Evolutionary conservation across 2,797 vertebrate species (phyloP).

Genomic region (Coluber constrictor): DNA sequence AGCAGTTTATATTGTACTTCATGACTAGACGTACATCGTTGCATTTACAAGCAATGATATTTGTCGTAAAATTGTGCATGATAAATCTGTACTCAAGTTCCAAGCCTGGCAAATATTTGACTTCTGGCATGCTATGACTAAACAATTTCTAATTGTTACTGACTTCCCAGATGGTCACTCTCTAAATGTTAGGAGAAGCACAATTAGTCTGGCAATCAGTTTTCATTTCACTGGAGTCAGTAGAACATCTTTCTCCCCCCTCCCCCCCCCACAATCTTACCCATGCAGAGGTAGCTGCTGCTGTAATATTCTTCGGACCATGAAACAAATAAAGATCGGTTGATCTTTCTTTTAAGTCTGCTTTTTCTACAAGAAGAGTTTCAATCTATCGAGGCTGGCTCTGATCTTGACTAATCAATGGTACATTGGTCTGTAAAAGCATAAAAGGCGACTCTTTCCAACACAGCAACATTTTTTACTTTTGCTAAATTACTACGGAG

Average conservation of each 20-base stretch:
- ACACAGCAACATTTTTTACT: not conserved
- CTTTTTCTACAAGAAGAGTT: not conserved
- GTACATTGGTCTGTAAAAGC: not conserved
- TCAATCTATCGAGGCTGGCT: not conserved
- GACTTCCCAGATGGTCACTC: slow-evolving; percentile 63
- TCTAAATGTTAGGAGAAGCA: slow-evolving; percentile 55
- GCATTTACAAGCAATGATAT: not conserved
- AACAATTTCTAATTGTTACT: slow-evolving; percentile 55
- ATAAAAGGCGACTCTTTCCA: too few relatives aligned
- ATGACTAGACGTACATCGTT: slow-evolving; percentile 2
- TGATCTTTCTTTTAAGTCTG: slow-evolving; percentile 22
- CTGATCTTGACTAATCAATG: not conserved
- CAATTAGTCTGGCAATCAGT: slow-evolving; percentile 42
- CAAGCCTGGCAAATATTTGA: slow-evolving; percentile 17
- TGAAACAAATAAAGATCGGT: slow-evolving; percentile 29
- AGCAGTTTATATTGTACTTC: not conserved
- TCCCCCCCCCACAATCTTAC: slow-evolving; percentile 31
- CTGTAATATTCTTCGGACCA: slow-evolving; percentile 43
- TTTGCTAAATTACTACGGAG: not conserved
- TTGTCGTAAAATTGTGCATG: not conserved
- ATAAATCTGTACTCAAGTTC: slow-evolving; percentile 21
- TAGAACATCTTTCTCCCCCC: slow-evolving; percentile 55
- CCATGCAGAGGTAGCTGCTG: slow-evolving; percentile 38
- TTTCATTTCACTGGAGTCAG: slow-evolving; percentile 52
- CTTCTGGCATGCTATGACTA: slow-evolving; percentile 49